Evolutionary conservation across 2,113 vertebrate genomes (phyloP), one percentile per base, ranked within the genome.

Genomic region (Rhinolophus ferrumequinum): DNA sequence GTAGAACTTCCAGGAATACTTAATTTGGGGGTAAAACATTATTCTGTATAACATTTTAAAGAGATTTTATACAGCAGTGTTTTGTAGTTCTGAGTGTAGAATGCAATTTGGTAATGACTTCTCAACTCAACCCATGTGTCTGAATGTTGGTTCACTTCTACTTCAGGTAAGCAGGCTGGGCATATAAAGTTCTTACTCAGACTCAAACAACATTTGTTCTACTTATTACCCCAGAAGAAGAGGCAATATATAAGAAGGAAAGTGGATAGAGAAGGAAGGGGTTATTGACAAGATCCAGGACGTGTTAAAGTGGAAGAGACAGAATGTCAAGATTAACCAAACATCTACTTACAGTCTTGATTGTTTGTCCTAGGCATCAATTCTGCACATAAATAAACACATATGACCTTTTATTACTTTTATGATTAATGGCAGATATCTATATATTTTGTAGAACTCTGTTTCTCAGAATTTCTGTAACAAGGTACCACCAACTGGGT

Each of bases 101-200:
- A 79, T 38, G 28, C 19, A 88, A 8, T 93, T 95, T 84, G n/a
- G 8, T 69, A 83, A 73, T 62, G 24, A 96, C 70, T 85, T 76
- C 28, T 79, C 18, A 90, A 10, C n/a, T 79, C 21, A 60, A 12
- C 21, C 21, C 44, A 15, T 35, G 6, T 67, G 6, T 93, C 79
- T 88, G 30, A 12, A 54, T 93, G 64, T 56, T 35, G 35, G 52
- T 1, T 21, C 8, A 50, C 6, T 93, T 88, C 62, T 44, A 54
- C 62, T 69, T 92, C 35, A 80, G 26, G 52, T 73, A 26, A 13
- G 35, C n/a, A 28, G 16, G 1, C 44, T 56, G 35, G n/a, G 12
- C 26, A 64, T 24, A 19, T 24, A 19, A 66, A 62, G 5, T 60
- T 93, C 2, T 67, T 60, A 22, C 33, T 19, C 24, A 83, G 60